Conservation (phyloP, 2,797 vertebrate genomes). For the Lithobates pipiens region DNA sequence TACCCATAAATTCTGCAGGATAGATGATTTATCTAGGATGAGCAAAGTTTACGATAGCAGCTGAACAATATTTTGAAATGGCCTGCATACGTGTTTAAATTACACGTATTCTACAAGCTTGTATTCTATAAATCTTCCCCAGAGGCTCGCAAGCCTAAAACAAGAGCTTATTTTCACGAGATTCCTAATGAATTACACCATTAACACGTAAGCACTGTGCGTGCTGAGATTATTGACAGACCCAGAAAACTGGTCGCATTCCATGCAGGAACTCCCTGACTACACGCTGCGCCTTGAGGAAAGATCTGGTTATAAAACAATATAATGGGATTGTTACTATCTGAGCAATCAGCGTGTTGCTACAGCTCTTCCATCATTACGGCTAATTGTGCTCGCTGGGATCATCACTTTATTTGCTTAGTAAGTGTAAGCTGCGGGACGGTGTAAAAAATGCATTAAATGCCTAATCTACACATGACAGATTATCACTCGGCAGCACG, state of each 20-base stretch:
- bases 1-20: too few relatives aligned
- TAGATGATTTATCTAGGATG: too few relatives aligned
- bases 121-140: background rate
- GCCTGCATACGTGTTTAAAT: too few relatives aligned
- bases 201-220: constrained; percentile 21
- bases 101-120: background rate
- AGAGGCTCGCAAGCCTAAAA: constrained; percentile 11
- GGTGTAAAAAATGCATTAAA: constrained; percentile 24
- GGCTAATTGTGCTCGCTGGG: constrained; percentile 49
- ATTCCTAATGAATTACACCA: constrained; percentile 30
- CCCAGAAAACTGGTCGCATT: constrained; percentile 23
- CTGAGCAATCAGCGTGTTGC: constrained; percentile 52
- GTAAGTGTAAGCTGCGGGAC: constrained; percentile 50
- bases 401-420: constrained; percentile 52
- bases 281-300: constrained; percentile 46
- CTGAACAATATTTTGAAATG: too few relatives aligned
- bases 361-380: constrained; percentile 47
- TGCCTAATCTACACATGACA: constrained; percentile 52
- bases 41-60: too few relatives aligned
- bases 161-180: constrained; percentile 18
- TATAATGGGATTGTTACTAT: constrained; percentile 44
- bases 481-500: constrained; percentile 47
- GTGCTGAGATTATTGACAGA: constrained; percentile 35
- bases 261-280: constrained; percentile 34
- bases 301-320: constrained; percentile 41